A percentile compares a stretch with the other conserved stretches of the same genome.
phyloP scores from a whole-genome alignment of 2,113 vertebrate genomes.

The Siphamia tubifer region DNA sequence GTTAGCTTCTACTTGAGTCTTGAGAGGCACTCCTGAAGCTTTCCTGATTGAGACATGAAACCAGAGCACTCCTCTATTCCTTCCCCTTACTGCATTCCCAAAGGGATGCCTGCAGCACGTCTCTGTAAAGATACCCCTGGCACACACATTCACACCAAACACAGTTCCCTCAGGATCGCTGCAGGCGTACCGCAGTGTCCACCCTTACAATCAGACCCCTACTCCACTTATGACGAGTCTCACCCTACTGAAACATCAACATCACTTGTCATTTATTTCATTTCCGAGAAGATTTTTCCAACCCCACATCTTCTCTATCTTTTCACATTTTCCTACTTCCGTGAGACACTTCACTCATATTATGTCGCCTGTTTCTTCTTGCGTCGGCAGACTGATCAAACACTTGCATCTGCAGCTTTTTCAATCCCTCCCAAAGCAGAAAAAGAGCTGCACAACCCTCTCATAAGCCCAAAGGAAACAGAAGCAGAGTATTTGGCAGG shows the following conservation, averaged over 20 bases:
- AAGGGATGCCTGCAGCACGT: constrained; percentile 47
- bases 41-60: constrained; percentile 72
- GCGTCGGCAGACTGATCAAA: constrained; percentile 60
- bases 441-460: constrained; percentile 43
- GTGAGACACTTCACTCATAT: background rate
- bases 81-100: constrained; percentile 52
- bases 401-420: constrained; percentile 59
- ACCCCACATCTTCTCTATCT: background rate
- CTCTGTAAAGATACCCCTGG: constrained; percentile 66
- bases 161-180: constrained; percentile 55
- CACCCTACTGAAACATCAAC: constrained; percentile 1
- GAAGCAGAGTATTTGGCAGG: constrained; percentile 68
- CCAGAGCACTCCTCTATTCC: constrained; percentile 48
- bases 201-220: constrained; percentile 22
- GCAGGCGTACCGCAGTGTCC: constrained; percentile 49
- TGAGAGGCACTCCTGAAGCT: constrained; percentile 68
- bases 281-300: constrained; percentile 7
- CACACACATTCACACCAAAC: constrained; percentile 56
- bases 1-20: constrained; percentile 69
- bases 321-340: constrained; percentile 32
- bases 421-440: constrained; percentile 42
- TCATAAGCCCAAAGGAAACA: constrained; percentile 59
- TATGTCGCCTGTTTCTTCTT: background rate
- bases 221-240: constrained; percentile 4
- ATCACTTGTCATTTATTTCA: constrained; percentile 10